Conservation (phyloP, 2,113 vertebrate species). For the Marmota flaviventris region DNA sequence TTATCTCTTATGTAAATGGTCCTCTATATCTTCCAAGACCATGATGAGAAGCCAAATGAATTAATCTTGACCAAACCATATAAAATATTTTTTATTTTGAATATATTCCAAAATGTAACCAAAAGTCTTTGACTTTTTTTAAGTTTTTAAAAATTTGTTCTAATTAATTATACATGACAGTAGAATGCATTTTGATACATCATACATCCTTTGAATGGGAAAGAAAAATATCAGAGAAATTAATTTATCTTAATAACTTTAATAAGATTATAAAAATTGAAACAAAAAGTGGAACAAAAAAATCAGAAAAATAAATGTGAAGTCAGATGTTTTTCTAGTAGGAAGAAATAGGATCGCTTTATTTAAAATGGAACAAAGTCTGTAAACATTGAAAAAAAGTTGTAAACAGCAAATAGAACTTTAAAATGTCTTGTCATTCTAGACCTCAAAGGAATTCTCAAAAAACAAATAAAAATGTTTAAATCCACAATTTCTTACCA, state of each 20-base stretch:
- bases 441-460: background rate
- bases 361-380: background rate
- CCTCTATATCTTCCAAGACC: background rate
- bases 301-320: background rate
- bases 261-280: background rate
- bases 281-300: background rate
- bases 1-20: background rate
- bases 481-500: background rate
- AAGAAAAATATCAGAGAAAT: background rate
- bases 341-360: background rate
- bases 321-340: background rate
- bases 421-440: conserved; percentile 13
- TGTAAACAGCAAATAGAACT: background rate
- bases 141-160: too few species aligned
- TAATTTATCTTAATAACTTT: conserved; percentile 39
- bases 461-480: background rate
- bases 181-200: too few species aligned
- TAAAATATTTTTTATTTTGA: conserved; percentile 50
- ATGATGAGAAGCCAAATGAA: background rate
- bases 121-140: background rate
- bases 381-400: background rate
- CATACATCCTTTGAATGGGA: background rate
- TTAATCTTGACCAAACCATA: conserved; percentile 15
- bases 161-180: too few species aligned
- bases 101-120: background rate